These are phyloP conservation scores for Mus caroli DNA, from an alignment of 2,797 vertebrate genomes.

Conservation along the genomic window DNA sequence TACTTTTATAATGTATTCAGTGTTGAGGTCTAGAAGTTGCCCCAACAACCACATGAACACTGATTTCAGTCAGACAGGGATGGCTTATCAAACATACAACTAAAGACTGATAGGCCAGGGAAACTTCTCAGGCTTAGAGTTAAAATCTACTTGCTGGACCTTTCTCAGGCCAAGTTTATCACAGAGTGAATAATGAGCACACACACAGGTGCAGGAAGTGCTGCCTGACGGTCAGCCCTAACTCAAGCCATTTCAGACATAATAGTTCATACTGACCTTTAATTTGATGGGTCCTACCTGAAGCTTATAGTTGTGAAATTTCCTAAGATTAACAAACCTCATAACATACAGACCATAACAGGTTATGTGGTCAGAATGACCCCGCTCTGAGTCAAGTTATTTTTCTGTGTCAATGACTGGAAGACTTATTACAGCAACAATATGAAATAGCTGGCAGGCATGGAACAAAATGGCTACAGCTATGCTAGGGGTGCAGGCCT, in stretches of 20 bases:
- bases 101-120: not conserved
- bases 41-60: not conserved
- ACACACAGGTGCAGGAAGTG: not conserved
- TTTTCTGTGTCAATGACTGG: not conserved
- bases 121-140: not conserved
- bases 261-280: not conserved
- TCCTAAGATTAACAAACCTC: not conserved
- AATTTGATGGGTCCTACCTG: not conserved
- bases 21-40: not conserved
- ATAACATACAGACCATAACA: not conserved
- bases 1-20: not conserved
- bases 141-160: not conserved
- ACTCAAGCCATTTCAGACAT: not conserved
- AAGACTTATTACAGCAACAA: not conserved
- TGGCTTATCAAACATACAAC: not conserved
- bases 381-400: not conserved
- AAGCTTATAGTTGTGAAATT: not conserved
- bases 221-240: too few relatives aligned
- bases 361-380: not conserved
- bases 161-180: not conserved
- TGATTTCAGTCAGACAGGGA: not conserved
- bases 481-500: not conserved
- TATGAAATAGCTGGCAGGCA: not conserved
- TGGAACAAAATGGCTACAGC: not conserved
- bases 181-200: not conserved